These are phyloP conservation scores for Podocnemis expansa DNA, from an alignment of 2,113 vertebrate species.

Conservation along the genomic window DNA sequence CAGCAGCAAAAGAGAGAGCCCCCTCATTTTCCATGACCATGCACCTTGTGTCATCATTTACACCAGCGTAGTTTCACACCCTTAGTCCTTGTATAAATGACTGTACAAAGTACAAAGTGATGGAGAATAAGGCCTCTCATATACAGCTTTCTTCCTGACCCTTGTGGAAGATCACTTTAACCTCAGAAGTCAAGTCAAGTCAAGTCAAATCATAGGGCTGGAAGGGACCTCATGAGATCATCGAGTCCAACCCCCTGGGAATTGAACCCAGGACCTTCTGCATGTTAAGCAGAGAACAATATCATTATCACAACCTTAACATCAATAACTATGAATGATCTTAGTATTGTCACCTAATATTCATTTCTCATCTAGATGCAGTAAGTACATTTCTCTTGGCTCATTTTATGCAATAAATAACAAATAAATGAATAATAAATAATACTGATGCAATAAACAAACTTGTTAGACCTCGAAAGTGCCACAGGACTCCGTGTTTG, in stretches of 20 bases:
- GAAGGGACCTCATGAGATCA: no score
- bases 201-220: no score
- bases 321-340: neutral
- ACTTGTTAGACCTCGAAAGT: no score
- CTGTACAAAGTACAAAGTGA: neutral
- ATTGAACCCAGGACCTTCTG: no score
- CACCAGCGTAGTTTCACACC: neutral
- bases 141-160: rapidly evolving
- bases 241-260: no score
- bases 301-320: neutral
- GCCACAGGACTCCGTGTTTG: no score
- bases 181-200: no score
- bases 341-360: neutral
- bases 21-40: neutral
- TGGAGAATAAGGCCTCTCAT: neutral
- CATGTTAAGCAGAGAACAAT: no score
- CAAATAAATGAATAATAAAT: no score
- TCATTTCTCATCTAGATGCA: neutral
- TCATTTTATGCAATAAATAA: neutral
- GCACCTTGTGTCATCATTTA: neutral
- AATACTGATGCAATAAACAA: no score
- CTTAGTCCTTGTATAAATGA: neutral
- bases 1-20: neutral
- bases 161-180: neutral
- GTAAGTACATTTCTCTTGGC: neutral